phyloP scores from a whole-genome alignment of 2,888 invertebrate species.

The Coenonympha arcania region DNA sequence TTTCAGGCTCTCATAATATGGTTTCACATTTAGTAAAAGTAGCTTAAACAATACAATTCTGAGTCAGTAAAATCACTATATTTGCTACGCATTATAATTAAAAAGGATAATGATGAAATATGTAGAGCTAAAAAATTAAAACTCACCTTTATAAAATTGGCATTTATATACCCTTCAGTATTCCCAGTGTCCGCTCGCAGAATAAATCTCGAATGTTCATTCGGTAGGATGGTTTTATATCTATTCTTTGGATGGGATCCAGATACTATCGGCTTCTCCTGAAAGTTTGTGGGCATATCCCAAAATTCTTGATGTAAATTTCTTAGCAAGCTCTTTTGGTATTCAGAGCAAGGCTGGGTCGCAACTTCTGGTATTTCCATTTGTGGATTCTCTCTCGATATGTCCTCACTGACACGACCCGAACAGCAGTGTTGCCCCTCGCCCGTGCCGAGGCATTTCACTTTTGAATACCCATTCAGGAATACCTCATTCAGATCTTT shows the following conservation, averaged over 20 bases:
- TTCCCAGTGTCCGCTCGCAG: constrained; percentile 69
- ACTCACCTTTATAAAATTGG: constrained; percentile 90
- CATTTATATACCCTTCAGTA: constrained; percentile 89
- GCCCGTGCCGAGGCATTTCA: constrained; percentile 47
- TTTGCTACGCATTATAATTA: too few relatives aligned
- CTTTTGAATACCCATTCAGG: constrained; percentile 70
- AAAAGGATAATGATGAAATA: too few relatives aligned
- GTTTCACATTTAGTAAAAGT: too few relatives aligned
- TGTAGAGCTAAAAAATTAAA: background rate
- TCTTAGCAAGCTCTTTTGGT: constrained; percentile 76
- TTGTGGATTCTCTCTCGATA: constrained; percentile 53
- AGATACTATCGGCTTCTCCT: constrained; percentile 90
- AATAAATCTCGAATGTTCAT: constrained; percentile 88
- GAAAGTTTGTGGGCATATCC: constrained; percentile 94
- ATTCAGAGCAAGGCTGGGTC: constrained; percentile 72
- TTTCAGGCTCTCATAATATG: too few relatives aligned
- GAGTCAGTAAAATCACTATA: too few relatives aligned
- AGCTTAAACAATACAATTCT: too few relatives aligned
- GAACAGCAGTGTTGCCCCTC: constrained; percentile 57
- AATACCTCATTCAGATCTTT: constrained; percentile 75
- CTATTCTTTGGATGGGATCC: constrained; percentile 93
- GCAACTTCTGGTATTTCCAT: constrained; percentile 53
- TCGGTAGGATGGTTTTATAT: constrained; percentile 91
- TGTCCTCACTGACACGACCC: constrained; percentile 45
- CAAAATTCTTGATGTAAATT: constrained; percentile 89